These are phyloP conservation scores for Drosophila busckii DNA, from an alignment of 1,140 invertebrate genomes.

Conservation along the genomic window DNA sequence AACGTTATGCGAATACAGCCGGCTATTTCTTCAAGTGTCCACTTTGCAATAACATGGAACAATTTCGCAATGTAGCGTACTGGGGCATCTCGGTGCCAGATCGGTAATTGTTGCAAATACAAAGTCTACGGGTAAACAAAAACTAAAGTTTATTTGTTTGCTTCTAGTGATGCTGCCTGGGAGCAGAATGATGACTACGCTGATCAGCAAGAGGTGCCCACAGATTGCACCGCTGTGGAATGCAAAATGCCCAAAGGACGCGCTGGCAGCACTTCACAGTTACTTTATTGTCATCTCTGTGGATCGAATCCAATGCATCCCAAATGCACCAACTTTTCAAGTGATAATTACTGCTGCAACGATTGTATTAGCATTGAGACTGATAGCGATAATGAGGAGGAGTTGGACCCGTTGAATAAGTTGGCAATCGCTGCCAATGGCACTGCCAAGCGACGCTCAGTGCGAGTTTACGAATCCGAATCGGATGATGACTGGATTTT, in stretches of 20 bases:
- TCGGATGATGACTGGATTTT: too few species aligned
- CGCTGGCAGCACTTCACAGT: too few species aligned
- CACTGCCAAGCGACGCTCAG: not conserved
- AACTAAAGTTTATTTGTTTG: not conserved
- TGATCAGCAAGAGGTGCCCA: constrained; percentile 6
- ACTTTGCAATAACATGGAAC: constrained; percentile 33
- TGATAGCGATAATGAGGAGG: not conserved
- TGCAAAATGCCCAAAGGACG: constrained; percentile 6
- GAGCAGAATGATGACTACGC: constrained; percentile 25
- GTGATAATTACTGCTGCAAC: constrained; percentile 11
- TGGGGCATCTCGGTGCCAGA: constrained; percentile 42
- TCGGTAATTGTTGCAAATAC: constrained; percentile 13
- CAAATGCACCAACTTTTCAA: not conserved
- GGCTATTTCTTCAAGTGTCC: constrained; percentile 62
- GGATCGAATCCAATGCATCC: constrained; percentile 42
- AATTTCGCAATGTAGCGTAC: constrained; percentile 10
- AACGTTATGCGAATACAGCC: constrained; percentile 39
- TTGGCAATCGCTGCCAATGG: not conserved
- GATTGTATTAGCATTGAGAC: not conserved
- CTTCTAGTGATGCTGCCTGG: constrained; percentile 43
- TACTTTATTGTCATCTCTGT: constrained; percentile 28
- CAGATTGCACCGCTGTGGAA: not conserved
- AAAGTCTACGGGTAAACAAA: not conserved
- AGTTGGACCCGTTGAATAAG: not conserved
- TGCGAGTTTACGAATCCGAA: too few species aligned